Conservation (phyloP, 2,797 vertebrate species). For the Lophius americanus region DNA sequence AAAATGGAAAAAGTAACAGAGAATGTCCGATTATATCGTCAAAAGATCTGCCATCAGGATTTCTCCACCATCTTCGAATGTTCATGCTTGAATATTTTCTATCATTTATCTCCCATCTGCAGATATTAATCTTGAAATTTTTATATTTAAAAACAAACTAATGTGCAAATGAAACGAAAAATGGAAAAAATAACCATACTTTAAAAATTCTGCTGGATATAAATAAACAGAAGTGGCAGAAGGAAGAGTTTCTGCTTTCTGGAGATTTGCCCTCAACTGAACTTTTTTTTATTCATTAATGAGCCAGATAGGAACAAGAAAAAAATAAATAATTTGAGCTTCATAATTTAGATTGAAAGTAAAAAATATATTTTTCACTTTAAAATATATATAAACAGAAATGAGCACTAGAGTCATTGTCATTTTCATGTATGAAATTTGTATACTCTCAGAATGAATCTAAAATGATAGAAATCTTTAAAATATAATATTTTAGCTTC, state of each 20-base stretch:
- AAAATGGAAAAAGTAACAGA: slow-evolving; percentile 5
- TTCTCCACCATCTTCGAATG: slow-evolving; percentile 2
- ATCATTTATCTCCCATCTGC: background rate
- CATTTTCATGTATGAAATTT: slow-evolving; percentile 12
- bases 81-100: slow-evolving; percentile 11
- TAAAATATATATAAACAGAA: background rate
- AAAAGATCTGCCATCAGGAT: background rate
- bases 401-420: background rate
- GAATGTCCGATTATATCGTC: background rate
- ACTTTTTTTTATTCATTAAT: slow-evolving; percentile 22
- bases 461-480: slow-evolving; percentile 7
- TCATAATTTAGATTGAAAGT: slow-evolving; percentile 5
- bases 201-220: background rate
- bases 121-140: slow-evolving; percentile 22
- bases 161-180: slow-evolving; percentile 54
- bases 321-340: background rate
- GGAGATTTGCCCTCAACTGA: slow-evolving; percentile 1
- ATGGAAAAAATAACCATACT: background rate
- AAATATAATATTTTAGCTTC: background rate
- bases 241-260: slow-evolving; percentile 7
- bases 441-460: background rate
- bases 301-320: background rate
- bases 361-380: background rate
- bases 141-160: slow-evolving; percentile 38
- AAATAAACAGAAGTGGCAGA: slow-evolving; percentile 23